A percentile compares a stretch with the other conserved stretches of the same genome.
Conservation (phyloP, 2,888 invertebrate genomes). For the Tipula helvola region DNA sequence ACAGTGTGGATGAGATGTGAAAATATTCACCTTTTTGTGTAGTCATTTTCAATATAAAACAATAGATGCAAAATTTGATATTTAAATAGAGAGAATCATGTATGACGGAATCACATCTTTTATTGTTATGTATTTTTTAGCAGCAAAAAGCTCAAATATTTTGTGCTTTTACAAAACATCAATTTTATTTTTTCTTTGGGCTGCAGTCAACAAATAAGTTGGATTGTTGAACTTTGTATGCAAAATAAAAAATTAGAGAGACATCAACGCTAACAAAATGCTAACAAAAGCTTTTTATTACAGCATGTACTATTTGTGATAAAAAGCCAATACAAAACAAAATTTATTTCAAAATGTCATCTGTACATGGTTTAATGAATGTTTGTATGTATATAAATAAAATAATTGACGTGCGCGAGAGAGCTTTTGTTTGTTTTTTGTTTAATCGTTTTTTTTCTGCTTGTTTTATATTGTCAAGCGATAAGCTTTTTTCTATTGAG, state of each 20-base stretch:
- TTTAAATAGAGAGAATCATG: background rate
- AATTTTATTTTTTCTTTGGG: background rate
- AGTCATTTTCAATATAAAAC: background rate
- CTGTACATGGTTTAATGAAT: no score
- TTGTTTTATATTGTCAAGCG: background rate
- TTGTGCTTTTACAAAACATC: background rate
- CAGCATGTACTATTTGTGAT: background rate
- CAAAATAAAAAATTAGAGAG: background rate
- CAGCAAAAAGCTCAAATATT: background rate
- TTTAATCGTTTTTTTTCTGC: background rate
- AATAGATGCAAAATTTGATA: background rate
- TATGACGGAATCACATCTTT: background rate
- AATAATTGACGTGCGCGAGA: background rate
- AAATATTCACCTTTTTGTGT: background rate
- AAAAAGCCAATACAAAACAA: background rate
- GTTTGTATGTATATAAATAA: background rate
- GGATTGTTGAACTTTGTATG: background rate
- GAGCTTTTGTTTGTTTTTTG: background rate
- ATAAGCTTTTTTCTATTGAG: background rate
- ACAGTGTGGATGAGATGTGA: background rate
- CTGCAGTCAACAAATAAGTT: background rate
- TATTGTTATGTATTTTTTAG: no score
- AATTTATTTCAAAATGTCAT: background rate
- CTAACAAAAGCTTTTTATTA: background rate
- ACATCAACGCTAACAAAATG: background rate